A percentile compares a stretch with the other conserved stretches of the same genome.
Conservation (phyloP, 2,888 invertebrate genomes). For the Parascotia fuliginaria region DNA sequence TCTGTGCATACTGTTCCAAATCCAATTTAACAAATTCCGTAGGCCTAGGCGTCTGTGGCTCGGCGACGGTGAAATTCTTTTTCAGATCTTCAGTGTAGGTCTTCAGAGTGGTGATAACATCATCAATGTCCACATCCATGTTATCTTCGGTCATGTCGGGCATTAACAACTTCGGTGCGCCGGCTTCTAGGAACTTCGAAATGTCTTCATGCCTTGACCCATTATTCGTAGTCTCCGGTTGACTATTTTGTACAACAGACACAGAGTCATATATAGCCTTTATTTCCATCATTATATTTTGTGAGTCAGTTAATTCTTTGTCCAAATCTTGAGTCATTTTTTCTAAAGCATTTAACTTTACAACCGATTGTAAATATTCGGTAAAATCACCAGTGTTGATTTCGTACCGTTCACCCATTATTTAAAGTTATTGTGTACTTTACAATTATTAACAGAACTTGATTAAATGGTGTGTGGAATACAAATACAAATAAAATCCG, state of each 20-base stretch:
- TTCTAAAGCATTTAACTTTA: slow-evolving; percentile 67
- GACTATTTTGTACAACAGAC: slow-evolving; percentile 35
- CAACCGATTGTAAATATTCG: slow-evolving; percentile 62
- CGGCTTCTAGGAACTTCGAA: slow-evolving; percentile 61
- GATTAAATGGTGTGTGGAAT: too few relatives aligned
- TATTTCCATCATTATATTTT: slow-evolving; percentile 68
- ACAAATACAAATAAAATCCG: too few relatives aligned
- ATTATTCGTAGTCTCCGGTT: slow-evolving; percentile 26
- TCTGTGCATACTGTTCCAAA: slow-evolving; percentile 64
- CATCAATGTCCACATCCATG: slow-evolving; percentile 61
- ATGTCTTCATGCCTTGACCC: slow-evolving; percentile 58
- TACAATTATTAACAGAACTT: too few relatives aligned
- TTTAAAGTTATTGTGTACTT: slow-evolving; percentile 6
- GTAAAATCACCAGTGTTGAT: slow-evolving; percentile 53
- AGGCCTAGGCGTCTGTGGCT: slow-evolving; percentile 32
- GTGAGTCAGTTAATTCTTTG: slow-evolving; percentile 69
- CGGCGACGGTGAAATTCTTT: slow-evolving; percentile 49
- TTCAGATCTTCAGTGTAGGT: slow-evolving; percentile 67
- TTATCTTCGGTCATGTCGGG: slow-evolving; percentile 64
- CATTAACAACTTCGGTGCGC: slow-evolving; percentile 62
- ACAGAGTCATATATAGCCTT: slow-evolving; percentile 61
- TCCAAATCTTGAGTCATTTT: slow-evolving; percentile 68
- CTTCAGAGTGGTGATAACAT: slow-evolving; percentile 65
- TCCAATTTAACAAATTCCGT: slow-evolving; percentile 55
- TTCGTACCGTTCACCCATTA: slow-evolving; percentile 40